Evolutionary conservation across 1,140 invertebrate species (phyloP), one percentile per base, ranked within the genome.

Genomic region (Drosophila lowei): DNA sequence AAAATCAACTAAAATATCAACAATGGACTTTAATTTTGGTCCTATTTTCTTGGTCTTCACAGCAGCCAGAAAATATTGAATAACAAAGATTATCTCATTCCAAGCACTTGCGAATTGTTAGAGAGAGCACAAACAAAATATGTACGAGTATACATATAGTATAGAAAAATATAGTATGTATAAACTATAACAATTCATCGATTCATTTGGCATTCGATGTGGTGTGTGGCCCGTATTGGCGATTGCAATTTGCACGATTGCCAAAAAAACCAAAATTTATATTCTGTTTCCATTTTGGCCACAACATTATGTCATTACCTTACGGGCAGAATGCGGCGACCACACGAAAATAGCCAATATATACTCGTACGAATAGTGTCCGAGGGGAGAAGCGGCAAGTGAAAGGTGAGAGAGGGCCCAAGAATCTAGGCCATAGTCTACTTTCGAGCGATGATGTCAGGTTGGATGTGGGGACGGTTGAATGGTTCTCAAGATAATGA

Each of bases 211-310:
- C 64, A 65, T 79, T 79, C 76, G 60, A 64, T 70, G 56, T 42
- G 63, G 30, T 56, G 30, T 56, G 4, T 48, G 50, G 23, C 25
- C 34, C 42, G 21, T 67, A 70, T 75, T 77, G 73, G 58, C 71
- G 28, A 59, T 76, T 79, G 77, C 77, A 65, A 74, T 80, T 77
- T 63, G 58, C 57, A 62, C 58, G 43, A 79, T 71, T 74, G 77
- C 76, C 72, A 76, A 72, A 67, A 67, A 78, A 74, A 16, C 50
- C n/a, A 30, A 47, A 60, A 55, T 50, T 28, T 77, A 77, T 77
- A 30, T 61, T 53, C 72, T 30, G 44, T 23, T 54, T 58, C 73
- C 79, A 80, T 77, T 77, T 71, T 41, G 57, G 52, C 66, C 63
- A 56, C 44, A 60, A 76, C 49, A 79, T 77, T 77, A 77, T 77